These are phyloP conservation scores for Eudemis profundana DNA, from an alignment of 2,888 invertebrate species.

Conservation along the genomic window DNA sequence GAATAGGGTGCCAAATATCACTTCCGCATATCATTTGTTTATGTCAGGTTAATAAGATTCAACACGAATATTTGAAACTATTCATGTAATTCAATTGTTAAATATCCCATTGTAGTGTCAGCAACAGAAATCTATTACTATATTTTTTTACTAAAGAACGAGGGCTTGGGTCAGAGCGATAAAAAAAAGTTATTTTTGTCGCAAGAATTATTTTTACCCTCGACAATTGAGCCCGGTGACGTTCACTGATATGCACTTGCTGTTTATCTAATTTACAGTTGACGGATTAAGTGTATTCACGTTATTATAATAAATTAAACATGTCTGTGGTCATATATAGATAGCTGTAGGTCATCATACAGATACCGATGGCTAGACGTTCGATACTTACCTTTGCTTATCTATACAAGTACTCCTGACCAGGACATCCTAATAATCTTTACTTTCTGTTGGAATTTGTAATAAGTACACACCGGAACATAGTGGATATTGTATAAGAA, in stretches of 20 bases:
- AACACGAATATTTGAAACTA: background rate
- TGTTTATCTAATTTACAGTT: conserved; percentile 45
- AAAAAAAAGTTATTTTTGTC: conserved; percentile 61
- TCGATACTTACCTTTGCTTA: conserved; percentile 14
- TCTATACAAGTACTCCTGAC: background rate
- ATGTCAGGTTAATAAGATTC: too few relatives aligned
- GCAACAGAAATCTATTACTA: conserved; percentile 8
- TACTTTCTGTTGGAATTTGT: background rate
- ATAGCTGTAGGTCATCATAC: conserved; percentile 38
- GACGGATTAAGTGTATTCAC: conserved; percentile 37
- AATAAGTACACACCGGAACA: background rate
- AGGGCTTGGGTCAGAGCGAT: conserved; percentile 50
- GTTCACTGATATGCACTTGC: conserved; percentile 51
- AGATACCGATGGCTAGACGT: conserved; percentile 27
- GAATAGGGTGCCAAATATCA: too few relatives aligned
- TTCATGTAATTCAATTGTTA: too few relatives aligned
- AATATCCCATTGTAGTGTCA: background rate
- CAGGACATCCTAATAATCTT: background rate
- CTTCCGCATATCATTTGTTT: too few relatives aligned
- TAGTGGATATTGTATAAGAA: background rate
- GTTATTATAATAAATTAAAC: conserved; percentile 24
- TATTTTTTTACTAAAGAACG: conserved; percentile 48
- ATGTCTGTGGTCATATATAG: conserved; percentile 32
- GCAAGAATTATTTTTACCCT: conserved; percentile 65
- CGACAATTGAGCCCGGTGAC: conserved; percentile 53